Evolutionary conservation across 2,888 invertebrate species (phyloP).

Genomic region (Mesochorus sp.): DNA sequence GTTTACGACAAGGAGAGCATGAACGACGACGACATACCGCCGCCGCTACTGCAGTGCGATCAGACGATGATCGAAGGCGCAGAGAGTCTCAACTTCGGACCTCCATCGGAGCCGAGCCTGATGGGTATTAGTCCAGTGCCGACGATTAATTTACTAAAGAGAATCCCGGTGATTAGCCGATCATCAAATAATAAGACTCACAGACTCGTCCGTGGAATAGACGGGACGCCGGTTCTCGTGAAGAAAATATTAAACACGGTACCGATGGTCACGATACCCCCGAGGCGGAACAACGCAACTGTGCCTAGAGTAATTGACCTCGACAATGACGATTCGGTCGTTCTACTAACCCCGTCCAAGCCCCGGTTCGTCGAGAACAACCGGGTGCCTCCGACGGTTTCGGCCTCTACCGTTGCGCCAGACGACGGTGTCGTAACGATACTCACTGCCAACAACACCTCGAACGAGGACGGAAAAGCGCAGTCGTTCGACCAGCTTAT

Average conservation of each 20-base stretch:
- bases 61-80: conserved; percentile 75
- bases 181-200: conserved; percentile 46
- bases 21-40: conserved; percentile 62
- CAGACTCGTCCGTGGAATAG: conserved; percentile 41
- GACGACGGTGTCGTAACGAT: conserved; percentile 48
- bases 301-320: conserved; percentile 74
- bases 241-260: conserved; percentile 49
- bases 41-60: conserved; percentile 71
- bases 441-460: neutral
- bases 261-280: conserved; percentile 70
- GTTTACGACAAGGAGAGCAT: too few relatives aligned
- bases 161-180: conserved; percentile 28
- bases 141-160: conserved; percentile 68
- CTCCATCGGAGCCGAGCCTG: neutral
- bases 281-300: conserved; percentile 16
- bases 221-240: conserved; percentile 44
- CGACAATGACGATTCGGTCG: conserved; percentile 70
- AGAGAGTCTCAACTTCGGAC: conserved; percentile 59
- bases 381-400: conserved; percentile 32
- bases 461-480: neutral
- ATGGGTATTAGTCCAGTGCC: conserved; percentile 69
- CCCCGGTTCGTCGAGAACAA: conserved; percentile 31
- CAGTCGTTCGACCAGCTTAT: conserved; percentile 65
- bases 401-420: conserved; percentile 40
- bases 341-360: conserved; percentile 11